Evolutionary conservation across 2,888 invertebrate genomes (phyloP), one percentile per base, ranked within the genome.

Genomic region (Chrysotoxum bicinctum): DNA sequence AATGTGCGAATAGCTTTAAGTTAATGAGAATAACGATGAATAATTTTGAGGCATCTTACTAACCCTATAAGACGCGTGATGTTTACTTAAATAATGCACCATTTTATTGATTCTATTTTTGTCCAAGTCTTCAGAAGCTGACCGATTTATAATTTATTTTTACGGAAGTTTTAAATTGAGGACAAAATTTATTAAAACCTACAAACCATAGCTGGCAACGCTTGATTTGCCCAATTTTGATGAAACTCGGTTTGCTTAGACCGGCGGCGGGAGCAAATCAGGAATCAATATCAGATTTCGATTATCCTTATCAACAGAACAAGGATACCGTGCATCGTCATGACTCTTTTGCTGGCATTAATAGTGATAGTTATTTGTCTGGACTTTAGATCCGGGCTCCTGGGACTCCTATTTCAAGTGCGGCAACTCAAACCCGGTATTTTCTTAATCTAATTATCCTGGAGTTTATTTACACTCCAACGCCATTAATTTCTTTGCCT

Each of bases 401-500:
- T 50, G 12, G 35, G 32, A 68, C 84, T 80, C 43, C 72, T 66
- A 72, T 80, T 80, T 84, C 80, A 68, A 80, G 79, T 60, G n/a
- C n/a, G 60, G 72, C 68, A 32, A 64, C 66, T 76, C 45, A 40
- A 75, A 48, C 62, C 54, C 48, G 73, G 81, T 77, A 73, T 85
- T 85, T 85, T 85, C 85, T 77, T 85, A 85, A 85, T 85, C 81
- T 85, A 85, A 85, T 85, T 85, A 85, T 81, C 43, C 72, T 73
- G 76, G 72, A 85, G 76, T 85, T 85, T 85, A 85, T 85, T 81
- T 85, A 85, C 84, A 85, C 81, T 81, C 85, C 62, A 85, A 81
- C 81, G 73, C 85, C 76, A 85, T 85, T 85, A 73, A 74, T 85
- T 81, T 81, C 81, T 76, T 80, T 74, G 72, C 35, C 75, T 54